Evolutionary conservation across 1,140 invertebrate genomes (phyloP), one percentile per base, ranked within the genome.

Genomic region (Pseudomyrmex pallidus): DNA sequence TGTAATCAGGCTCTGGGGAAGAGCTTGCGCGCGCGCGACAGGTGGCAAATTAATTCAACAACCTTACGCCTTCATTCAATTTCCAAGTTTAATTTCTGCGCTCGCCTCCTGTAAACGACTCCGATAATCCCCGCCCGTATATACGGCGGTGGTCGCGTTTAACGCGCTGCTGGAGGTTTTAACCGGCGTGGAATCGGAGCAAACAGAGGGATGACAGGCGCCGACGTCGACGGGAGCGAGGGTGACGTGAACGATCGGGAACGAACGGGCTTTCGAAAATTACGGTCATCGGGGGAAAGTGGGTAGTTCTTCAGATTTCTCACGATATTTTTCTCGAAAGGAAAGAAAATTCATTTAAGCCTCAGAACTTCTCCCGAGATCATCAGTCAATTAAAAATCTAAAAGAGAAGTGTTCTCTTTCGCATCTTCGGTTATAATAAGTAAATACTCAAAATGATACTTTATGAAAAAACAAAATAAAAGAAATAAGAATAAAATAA

Each of bases 31-130:
- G 35, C 54, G 74, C 54, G 82, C 50, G 80, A 85, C 84, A 85
- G 80, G 80, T 85, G 84, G 84, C 63, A 80, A 83, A 82, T 85
- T 82, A 82, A 85, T 82, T 82, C 77, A 68, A 70, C 68, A 68
- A 76, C 70, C 57, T 76, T 67, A 25, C 68, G 66, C 64, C 77
- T 72, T 74, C 52, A 66, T 74, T 83, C 84, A 85, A 83, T 83
- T 85, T 83, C 78, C 84, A 74, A 83, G 80, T 85, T 85, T 83
- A 85, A 85, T 85, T 85, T 85, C 84, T 76, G 64, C 50, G 50
- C 57, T 63, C 62, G 64, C 54, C 63, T 66, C 68, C 61, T 50
- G 78, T 74, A 85, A 85, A 83, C 70, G 80, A 68, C 50, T 54
- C 62, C 67, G 63, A 50, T 85, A 85, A 85, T 85, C 78, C 63